These are phyloP conservation scores for Eudemis profundana DNA, from an alignment of 2,888 invertebrate genomes.

Conservation along the genomic window DNA sequence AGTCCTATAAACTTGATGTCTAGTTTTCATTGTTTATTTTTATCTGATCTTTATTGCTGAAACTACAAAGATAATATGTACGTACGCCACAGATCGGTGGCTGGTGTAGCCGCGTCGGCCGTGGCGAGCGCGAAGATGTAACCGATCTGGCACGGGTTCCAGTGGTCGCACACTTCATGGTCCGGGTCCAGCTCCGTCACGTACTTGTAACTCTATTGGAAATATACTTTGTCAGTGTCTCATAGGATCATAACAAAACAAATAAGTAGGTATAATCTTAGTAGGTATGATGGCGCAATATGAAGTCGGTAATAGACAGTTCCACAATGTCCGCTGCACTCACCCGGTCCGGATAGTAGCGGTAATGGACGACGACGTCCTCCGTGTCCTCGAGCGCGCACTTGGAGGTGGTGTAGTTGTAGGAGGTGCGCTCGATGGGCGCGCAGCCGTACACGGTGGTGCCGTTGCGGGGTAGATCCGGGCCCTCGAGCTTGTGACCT, in stretches of 20 bases:
- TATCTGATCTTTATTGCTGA: too few relatives aligned
- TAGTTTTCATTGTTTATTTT: too few relatives aligned
- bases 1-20: too few relatives aligned
- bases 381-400: slow-evolving; percentile 76
- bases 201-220: slow-evolving; percentile 72
- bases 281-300: too few relatives aligned
- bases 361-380: slow-evolving; percentile 76
- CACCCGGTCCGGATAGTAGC: slow-evolving; percentile 78
- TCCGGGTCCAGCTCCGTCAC: slow-evolving; percentile 78
- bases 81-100: slow-evolving; percentile 74
- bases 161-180: slow-evolving; percentile 77
- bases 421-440: slow-evolving; percentile 71
- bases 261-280: too few relatives aligned
- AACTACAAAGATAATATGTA: too few relatives aligned
- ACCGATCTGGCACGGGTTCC: slow-evolving; percentile 80
- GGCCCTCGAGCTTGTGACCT: slow-evolving; percentile 76
- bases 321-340: too few relatives aligned
- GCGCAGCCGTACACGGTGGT: slow-evolving; percentile 71
- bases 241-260: too few relatives aligned
- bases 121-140: slow-evolving; percentile 77
- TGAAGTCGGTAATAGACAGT: slow-evolving; percentile 79
- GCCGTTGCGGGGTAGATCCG: slow-evolving; percentile 74
- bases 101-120: slow-evolving; percentile 67
- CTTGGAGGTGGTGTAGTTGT: slow-evolving; percentile 71
- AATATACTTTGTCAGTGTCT: too few relatives aligned